phyloP scores from a whole-genome alignment of 2,113 vertebrate genomes.

The Labeo catla region DNA sequence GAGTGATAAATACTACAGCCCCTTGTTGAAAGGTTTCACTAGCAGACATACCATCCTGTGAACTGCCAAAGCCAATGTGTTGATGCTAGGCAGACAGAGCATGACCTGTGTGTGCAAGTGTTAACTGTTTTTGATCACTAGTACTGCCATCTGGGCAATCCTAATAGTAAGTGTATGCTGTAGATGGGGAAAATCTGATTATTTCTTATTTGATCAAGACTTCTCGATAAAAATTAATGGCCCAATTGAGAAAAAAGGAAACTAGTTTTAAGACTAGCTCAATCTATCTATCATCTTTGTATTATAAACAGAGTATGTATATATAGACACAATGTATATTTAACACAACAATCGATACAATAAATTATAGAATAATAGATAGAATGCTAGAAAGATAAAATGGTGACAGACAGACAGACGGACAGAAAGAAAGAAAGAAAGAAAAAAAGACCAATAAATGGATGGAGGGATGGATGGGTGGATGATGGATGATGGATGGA shows the following conservation, averaged over 20 bases:
- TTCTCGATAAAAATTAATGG: neutral
- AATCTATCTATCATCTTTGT: neutral
- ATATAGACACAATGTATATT: neutral
- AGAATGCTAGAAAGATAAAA: too few relatives aligned
- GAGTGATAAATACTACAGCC: neutral
- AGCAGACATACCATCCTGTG: neutral
- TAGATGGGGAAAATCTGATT: neutral
- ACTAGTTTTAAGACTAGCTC: neutral
- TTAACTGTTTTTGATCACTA: neutral
- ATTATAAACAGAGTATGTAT: neutral
- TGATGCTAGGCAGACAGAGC: neutral
- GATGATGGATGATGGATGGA: neutral
- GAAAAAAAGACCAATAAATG: too few relatives aligned
- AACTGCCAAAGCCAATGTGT: neutral
- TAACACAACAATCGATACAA: too few relatives aligned
- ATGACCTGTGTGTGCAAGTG: neutral
- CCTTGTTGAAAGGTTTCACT: constrained; percentile 3
- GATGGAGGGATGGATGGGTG: neutral
- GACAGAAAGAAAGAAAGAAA: too few relatives aligned
- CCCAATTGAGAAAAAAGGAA: neutral
- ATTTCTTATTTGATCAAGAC: neutral
- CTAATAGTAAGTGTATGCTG: neutral
- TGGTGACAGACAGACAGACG: too few relatives aligned
- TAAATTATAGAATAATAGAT: too few relatives aligned
- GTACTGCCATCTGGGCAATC: neutral